phyloP scores from a whole-genome alignment of 2,113 vertebrate species.

The Ondatra zibethicus region DNA sequence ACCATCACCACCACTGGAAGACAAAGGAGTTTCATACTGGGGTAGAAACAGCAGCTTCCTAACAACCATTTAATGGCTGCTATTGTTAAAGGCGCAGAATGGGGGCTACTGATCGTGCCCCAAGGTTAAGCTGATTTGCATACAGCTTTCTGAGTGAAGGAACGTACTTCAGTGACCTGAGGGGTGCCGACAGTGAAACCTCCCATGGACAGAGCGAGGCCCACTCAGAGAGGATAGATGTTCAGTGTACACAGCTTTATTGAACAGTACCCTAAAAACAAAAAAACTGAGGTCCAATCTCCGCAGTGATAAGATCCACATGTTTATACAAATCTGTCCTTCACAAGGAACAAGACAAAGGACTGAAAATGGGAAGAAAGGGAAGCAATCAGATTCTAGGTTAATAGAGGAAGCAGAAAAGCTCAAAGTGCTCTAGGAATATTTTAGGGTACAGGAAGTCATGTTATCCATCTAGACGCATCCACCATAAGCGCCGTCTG shows the following conservation, averaged over 20 bases:
- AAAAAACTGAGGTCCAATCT: conserved; percentile 55
- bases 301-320: neutral
- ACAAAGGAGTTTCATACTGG: conserved; percentile 72
- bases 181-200: conserved; percentile 85
- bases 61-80: conserved; percentile 78
- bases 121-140: conserved; percentile 86
- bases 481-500: conserved; percentile 79
- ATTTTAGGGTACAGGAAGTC: conserved; percentile 68
- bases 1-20: neutral
- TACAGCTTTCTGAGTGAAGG: conserved; percentile 89
- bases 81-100: conserved; percentile 80
- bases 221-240: conserved; percentile 72
- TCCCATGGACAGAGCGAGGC: conserved; percentile 68
- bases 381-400: conserved; percentile 39
- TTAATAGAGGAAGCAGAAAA: conserved; percentile 70
- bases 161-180: conserved; percentile 87
- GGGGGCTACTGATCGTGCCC: conserved; percentile 86
- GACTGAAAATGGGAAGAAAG: conserved; percentile 63
- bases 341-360: conserved; percentile 63
- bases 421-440: conserved; percentile 56
- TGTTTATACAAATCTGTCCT: conserved; percentile 50
- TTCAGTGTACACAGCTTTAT: conserved; percentile 69
- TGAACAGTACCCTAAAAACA: conserved; percentile 72
- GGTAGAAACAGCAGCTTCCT: conserved; percentile 68
- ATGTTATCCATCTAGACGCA: conserved; percentile 73